Percentiles rank a stretch among this genome's conserved stretches.
These are phyloP conservation scores for Bombus superbus DNA, from an alignment of 1,140 invertebrate genomes.

Conservation along the genomic window DNA sequence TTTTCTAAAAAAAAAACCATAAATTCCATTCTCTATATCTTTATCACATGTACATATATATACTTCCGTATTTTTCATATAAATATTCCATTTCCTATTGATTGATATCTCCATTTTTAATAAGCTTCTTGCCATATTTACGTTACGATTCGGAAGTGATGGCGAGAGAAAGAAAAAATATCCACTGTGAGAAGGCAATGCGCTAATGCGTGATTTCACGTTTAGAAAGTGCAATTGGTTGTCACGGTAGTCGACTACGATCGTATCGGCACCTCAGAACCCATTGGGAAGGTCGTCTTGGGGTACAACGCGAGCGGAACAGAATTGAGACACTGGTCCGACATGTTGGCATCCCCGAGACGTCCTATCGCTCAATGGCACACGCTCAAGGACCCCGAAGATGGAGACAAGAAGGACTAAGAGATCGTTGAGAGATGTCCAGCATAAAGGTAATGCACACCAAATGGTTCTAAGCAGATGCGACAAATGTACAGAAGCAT, in stretches of 20 bases:
- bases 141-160: slow-evolving; percentile 8
- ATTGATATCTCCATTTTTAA: neutral
- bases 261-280: slow-evolving; percentile 99
- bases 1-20: neutral
- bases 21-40: neutral
- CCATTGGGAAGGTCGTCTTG: slow-evolving; percentile 98
- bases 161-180: neutral
- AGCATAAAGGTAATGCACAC: slow-evolving; percentile 58
- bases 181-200: neutral
- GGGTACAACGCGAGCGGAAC: slow-evolving; percentile 99
- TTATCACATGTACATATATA: neutral
- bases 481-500: slow-evolving; percentile 49
- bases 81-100: neutral
- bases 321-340: slow-evolving; percentile 99
- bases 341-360: slow-evolving; percentile 98
- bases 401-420: slow-evolving; percentile 95
- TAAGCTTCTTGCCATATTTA: neutral
- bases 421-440: slow-evolving; percentile 71
- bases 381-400: slow-evolving; percentile 98
- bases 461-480: slow-evolving; percentile 49
- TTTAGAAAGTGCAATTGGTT: slow-evolving; percentile 98
- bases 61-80: neutral
- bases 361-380: slow-evolving; percentile 99
- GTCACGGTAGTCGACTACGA: slow-evolving; percentile 99
- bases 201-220: slow-evolving; percentile 47